These are phyloP conservation scores for Holothuria scabra DNA, from an alignment of 53 echinoderm and acorn worm genomes.

Conservation along the genomic window DNA sequence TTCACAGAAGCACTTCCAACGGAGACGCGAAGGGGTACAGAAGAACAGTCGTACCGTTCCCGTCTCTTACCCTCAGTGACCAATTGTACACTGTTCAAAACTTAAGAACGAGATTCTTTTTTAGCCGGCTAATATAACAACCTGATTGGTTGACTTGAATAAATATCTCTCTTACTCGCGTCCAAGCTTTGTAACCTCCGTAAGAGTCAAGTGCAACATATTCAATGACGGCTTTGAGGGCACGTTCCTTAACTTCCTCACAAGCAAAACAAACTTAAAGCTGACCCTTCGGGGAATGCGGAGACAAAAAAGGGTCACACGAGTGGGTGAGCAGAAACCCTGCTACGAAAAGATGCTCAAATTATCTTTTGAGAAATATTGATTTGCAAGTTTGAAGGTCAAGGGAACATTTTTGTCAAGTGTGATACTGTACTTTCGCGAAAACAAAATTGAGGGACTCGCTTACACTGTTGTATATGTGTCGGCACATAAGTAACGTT, in stretches of 20 bases:
- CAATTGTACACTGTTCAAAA: too few species aligned
- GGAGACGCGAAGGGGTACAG: too few species aligned
- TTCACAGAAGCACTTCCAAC: too few species aligned
- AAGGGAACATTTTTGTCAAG: conserved; percentile 24
- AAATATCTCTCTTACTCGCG: conserved; percentile 6
- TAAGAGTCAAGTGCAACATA: conserved; percentile 16
- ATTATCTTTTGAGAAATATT: conserved; percentile 1
- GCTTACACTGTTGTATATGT: background rate
- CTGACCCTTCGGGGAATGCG: conserved; percentile 46
- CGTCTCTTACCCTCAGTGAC: too few species aligned
- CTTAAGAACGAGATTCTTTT: too few species aligned
- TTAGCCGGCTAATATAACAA: too few species aligned
- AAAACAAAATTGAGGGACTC: background rate
- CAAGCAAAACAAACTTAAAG: conserved; percentile 34
- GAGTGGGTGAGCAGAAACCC: conserved; percentile 20
- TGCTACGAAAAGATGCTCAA: background rate
- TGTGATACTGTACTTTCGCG: conserved; percentile 25
- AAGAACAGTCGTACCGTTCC: too few species aligned
- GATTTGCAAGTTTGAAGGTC: conserved; percentile 45
- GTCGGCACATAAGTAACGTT: too few species aligned
- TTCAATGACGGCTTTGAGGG: conserved; percentile 8
- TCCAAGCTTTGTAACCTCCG: background rate
- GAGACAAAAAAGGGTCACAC: conserved; percentile 23
- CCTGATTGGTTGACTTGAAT: conserved; percentile 14
- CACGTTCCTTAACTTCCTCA: conserved; percentile 24